Evolutionary conservation across 2,113 vertebrate species (phyloP), one percentile per base, ranked within the genome.

Genomic region (Oreotrochilus melanogaster): DNA sequence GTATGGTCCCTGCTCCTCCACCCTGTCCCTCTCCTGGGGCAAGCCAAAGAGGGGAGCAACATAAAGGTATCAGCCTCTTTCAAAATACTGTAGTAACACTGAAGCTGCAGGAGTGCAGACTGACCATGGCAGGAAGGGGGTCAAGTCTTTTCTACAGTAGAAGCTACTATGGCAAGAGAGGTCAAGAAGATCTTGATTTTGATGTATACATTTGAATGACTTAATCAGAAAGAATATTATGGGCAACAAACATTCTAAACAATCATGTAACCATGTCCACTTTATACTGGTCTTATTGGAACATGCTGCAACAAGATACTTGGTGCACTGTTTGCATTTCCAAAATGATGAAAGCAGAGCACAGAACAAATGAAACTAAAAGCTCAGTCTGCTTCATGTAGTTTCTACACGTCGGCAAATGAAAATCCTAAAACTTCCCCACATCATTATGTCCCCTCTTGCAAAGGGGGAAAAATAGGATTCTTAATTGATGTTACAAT

Each of bases 281-380:
- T 94, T 93, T 66, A 56, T 67, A 69, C 18, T 4, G 47, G 45
- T 90, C 54, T 80, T 86, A 83, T 71, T 2, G 27, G 89, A 95
- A 88, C 47, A 51, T 88, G 82, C 93, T 74, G 82, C 88, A 96
- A 94, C 62, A 62, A 79, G 78, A 64, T 39, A 66, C 60, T 82
- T 60, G 11, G 31, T 76, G 66, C 58, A 16, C 23, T 86, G 48
- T 82, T 88, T 86, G 51, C 24, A n/a, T 93, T 93, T 86, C 78
- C 85, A 94, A 76, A 89, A 70, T 89, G 47, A 87, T 0, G 21
- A 96, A 95, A 95, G 17, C 30, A 67, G 74, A 86, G 58, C 48
- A 53, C 31, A 86, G 64, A 92, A 90, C 18, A 83, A 94, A 83
- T 58, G 47, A 92, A 93, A 89, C 21, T n/a, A 91, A 89, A 96